A percentile compares a stretch with the other conserved stretches of the same genome.
These are phyloP conservation scores for Cygnus buccinator DNA, from an alignment of 2,113 vertebrate species.

Conservation along the genomic window DNA sequence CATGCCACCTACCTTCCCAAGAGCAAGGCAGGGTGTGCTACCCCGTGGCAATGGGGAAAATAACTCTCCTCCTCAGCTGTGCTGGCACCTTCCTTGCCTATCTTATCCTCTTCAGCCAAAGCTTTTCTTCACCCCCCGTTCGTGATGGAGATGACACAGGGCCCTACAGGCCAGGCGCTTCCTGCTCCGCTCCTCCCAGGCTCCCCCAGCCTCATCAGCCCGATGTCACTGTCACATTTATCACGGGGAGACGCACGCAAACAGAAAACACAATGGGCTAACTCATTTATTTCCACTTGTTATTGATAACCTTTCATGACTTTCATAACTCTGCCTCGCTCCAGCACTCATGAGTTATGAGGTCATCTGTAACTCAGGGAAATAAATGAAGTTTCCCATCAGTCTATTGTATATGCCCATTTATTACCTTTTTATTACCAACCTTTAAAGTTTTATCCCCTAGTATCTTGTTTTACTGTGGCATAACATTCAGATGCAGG, in stretches of 20 bases:
- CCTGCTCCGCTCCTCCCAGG: not conserved
- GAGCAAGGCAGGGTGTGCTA: not conserved
- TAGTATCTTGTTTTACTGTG: conserved; percentile 35
- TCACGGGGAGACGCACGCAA: not conserved
- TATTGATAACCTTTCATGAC: conserved; percentile 59
- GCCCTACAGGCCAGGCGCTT: not conserved
- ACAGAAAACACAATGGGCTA: conserved; percentile 13
- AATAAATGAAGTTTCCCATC: conserved; percentile 54
- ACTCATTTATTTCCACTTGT: conserved; percentile 42
- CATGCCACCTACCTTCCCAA: not conserved
- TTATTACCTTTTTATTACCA: conserved; percentile 65
- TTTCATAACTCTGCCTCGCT: conserved; percentile 15
- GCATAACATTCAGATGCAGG: conserved; percentile 17
- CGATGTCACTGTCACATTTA: not conserved
- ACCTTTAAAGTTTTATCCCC: conserved; percentile 63
- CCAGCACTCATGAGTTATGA: conserved; percentile 41
- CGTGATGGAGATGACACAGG: fast-evolving
- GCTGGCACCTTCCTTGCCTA: not conserved
- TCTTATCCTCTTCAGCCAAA: not conserved
- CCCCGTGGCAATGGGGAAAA: not conserved
- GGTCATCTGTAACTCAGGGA: conserved; percentile 48
- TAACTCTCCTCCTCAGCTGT: not conserved
- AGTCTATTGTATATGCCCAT: conserved; percentile 56
- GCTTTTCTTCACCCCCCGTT: not conserved
- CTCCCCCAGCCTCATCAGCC: not conserved